Evolutionary conservation across 2,797 vertebrate species (phyloP).

Genomic region (Carapus acus): DNA sequence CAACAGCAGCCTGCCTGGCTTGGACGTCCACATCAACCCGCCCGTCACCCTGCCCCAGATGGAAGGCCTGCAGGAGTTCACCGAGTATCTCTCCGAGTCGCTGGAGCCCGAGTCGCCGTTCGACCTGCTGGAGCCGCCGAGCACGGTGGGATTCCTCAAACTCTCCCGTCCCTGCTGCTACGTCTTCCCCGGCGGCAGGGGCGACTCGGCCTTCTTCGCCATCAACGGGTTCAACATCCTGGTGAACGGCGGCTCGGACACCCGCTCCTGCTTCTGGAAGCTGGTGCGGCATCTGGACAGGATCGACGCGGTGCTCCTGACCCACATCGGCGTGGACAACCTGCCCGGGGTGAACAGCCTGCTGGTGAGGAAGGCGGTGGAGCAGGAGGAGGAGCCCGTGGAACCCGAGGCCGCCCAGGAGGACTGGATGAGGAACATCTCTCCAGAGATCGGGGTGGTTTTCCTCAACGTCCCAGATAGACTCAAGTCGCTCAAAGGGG

Average conservation of each 20-base stretch:
- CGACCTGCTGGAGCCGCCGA: constrained; percentile 83
- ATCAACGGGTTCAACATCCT: constrained; percentile 91
- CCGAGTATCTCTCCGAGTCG: constrained; percentile 86
- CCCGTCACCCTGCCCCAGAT: constrained; percentile 70
- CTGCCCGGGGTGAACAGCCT: constrained; percentile 87
- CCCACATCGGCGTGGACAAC: constrained; percentile 84
- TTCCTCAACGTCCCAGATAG: constrained; percentile 80
- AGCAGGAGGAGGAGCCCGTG: constrained; percentile 71
- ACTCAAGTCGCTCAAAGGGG: constrained; percentile 53
- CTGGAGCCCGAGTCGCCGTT: constrained; percentile 84
- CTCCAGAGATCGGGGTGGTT: constrained; percentile 85
- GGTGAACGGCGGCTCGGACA: constrained; percentile 88
- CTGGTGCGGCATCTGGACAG: constrained; percentile 91
- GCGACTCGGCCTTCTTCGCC: constrained; percentile 87
- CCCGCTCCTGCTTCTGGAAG: constrained; percentile 90
- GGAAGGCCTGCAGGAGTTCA: constrained; percentile 89
- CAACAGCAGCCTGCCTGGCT: constrained; percentile 66
- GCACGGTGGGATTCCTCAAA: constrained; percentile 86
- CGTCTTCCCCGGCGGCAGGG: constrained; percentile 87
- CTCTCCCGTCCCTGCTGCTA: constrained; percentile 94
- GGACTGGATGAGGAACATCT: constrained; percentile 81
- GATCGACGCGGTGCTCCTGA: constrained; percentile 85
- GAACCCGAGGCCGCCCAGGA: constrained; percentile 50
- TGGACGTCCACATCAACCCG: constrained; percentile 77
- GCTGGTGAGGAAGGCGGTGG: constrained; percentile 81